Base-by-base conservation (phyloP, 2,888 invertebrate genomes). In the Vannuccia rotundouncinata region DNA sequence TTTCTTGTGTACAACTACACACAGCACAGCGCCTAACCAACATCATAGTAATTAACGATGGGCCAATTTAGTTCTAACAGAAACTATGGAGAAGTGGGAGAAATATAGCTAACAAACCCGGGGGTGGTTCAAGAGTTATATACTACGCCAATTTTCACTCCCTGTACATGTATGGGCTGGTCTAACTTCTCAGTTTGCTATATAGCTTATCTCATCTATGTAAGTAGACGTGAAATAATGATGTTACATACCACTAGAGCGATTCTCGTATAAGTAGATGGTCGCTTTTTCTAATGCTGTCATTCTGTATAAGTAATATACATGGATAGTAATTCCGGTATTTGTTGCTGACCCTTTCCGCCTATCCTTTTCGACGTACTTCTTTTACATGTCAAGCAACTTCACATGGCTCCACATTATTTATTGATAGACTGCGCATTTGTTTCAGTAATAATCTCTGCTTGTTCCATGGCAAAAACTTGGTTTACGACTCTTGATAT, bases 391-490 rank as follows among this genome's bases (percentile, higher is more conserved):
- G 45, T 45, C 45, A 45, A 45, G 17, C 17, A 45, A 45, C 45
- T 45, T 45, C 45, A 45, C 45, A 45, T 45, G 45, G 45, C 45
- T 45, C 45, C 5, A 13, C 17, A 5, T 13, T 17, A n/a, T 13
- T 66, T 22, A 13, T 22, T 66, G 66, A 66, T 66, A 17, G 66
- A 66, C 66, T 5, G 66, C 66, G 66, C 66, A 66, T 66, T 66
- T 66, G 66, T 66, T 66, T n/a, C 22, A 27, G 17, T 66, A 66
- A 66, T 66, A 66, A 45, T 45, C 45, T 17, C 45, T 5, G 5
- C 45, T 45, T 45, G 45, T 45, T 5, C 45, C 17, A 45, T 45
- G 17, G 45, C 17, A 45, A 45, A 45, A 45, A 45, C 17, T 13
- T 45, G 45, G 45, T 45, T 45, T 45, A 45, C 17, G 5, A 17